Evolutionary conservation across 2,113 vertebrate species (phyloP), one percentile per base, ranked within the genome.

Genomic region (Salminus brasiliensis): DNA sequence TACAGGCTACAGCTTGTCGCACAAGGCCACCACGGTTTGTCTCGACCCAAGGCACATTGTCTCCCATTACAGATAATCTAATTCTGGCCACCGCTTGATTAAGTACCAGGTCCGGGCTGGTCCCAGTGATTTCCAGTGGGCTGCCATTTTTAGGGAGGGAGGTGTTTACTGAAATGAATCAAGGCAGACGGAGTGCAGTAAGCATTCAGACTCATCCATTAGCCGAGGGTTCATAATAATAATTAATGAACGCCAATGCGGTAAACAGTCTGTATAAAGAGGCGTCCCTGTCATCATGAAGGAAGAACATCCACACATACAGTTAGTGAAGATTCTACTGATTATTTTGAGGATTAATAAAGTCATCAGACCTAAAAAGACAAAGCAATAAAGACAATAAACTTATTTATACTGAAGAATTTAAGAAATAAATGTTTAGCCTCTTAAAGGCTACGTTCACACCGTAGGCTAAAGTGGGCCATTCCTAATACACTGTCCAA

Each of bases 121-220:
- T 43, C 36, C 66, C 71, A 63, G 23, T 79, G 81, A 63, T 77
- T 52, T 39, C 34, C 67, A 74, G 65, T 71, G 81, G 34, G 53
- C 66, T 59, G 65, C 74, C 77, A 76, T 83, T 76, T 83, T 43
- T 15, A 18, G 52, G 52, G 29, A 18, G 60, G n/a, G 34, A 29
- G 74, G 72, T 76, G 73, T 76, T 80, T 80, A 83, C 68, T 25
- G 39, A 79, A 75, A 79, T 83, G 70, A 71, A 73, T 67, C 63
- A 68, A 57, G 39, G 7, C 60, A 80, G 77, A 72, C 74, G 32
- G 60, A 23, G 16, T 39, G 69, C 66, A 47, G 70, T 72, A 60
- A 76, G 67, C 77, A 76, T 72, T 29, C 12, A 27, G 53, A 70
- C 75, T 45, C 76, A 65, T 83, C 66, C 77, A 75, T 74, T 74